Evolutionary conservation across 2,797 vertebrate genomes (phyloP).

Genomic region (Bradypus variegatus): DNA sequence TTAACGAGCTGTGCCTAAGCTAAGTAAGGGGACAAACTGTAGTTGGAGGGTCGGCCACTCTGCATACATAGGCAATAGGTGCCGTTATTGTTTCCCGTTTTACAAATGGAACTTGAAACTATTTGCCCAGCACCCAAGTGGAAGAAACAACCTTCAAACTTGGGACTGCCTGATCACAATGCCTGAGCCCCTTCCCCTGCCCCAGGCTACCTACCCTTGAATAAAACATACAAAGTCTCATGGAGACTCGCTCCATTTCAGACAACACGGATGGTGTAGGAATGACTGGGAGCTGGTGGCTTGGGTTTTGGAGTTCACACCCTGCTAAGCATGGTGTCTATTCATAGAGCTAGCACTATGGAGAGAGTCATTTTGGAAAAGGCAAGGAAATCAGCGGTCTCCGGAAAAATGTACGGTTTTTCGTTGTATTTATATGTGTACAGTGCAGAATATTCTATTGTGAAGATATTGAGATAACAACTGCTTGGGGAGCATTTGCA

Average conservation of each 20-base stretch:
- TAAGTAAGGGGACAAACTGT: too few relatives aligned
- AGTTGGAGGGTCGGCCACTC: fast-evolving
- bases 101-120: background rate
- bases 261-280: background rate
- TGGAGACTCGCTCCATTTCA: background rate
- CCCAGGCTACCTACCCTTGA: background rate
- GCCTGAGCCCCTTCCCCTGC: background rate
- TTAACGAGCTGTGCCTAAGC: background rate
- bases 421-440: conserved; percentile 50
- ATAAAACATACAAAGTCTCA: background rate
- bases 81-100: background rate
- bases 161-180: background rate
- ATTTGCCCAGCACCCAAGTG: background rate
- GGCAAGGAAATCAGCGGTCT: conserved; percentile 23
- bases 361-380: conserved; percentile 25
- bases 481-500: conserved; percentile 62
- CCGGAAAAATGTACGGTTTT: conserved; percentile 48
- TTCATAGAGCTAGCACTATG: background rate
- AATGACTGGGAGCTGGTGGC: background rate
- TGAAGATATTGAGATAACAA: conserved; percentile 59
- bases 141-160: background rate
- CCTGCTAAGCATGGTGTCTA: too few relatives aligned
- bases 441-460: conserved; percentile 55
- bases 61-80: fast-evolving
- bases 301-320: background rate